phyloP scores from a whole-genome alignment of 2,113 vertebrate genomes.

The Dasypus novemcinctus region DNA sequence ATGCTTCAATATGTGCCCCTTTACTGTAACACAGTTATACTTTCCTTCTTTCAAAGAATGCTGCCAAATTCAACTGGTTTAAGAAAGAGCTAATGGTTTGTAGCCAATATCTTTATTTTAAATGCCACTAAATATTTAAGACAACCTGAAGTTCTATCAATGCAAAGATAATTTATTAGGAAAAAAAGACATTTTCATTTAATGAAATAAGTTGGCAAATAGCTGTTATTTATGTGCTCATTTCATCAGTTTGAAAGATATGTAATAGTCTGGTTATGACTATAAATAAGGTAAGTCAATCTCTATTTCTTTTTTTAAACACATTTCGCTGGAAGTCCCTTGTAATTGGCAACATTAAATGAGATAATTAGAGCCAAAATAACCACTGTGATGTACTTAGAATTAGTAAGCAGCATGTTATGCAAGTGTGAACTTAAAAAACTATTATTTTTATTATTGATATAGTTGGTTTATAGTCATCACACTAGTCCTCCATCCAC shows the following conservation, averaged over 20 bases:
- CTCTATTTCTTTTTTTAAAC: neutral
- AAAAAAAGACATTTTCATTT: slow-evolving; percentile 17
- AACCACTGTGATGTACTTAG: neutral
- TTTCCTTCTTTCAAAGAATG: slow-evolving; percentile 52
- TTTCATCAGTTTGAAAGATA: slow-evolving; percentile 1
- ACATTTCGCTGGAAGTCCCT: neutral
- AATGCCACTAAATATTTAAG: slow-evolving; percentile 10
- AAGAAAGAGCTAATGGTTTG: slow-evolving; percentile 46
- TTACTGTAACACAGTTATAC: neutral
- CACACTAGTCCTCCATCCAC: neutral
- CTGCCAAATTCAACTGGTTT: slow-evolving; percentile 52
- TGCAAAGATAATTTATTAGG: neutral
- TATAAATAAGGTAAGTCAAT: neutral
- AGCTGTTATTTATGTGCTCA: neutral
- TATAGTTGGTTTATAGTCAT: neutral
- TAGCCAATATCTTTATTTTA: slow-evolving; percentile 39
- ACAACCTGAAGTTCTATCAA: slow-evolving; percentile 7
- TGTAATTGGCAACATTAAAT: neutral
- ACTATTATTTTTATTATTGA: neutral
- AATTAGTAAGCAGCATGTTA: neutral
- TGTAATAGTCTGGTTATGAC: neutral
- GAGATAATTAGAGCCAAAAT: slow-evolving; percentile 29
- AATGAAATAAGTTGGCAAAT: neutral
- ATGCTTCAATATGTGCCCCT: neutral
- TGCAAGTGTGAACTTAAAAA: slow-evolving; percentile 1